Percentiles rank a stretch among this genome's conserved stretches.
These are phyloP conservation scores for Cephalopterus ornatus DNA, from an alignment of 2,113 vertebrate species.

Conservation along the genomic window DNA sequence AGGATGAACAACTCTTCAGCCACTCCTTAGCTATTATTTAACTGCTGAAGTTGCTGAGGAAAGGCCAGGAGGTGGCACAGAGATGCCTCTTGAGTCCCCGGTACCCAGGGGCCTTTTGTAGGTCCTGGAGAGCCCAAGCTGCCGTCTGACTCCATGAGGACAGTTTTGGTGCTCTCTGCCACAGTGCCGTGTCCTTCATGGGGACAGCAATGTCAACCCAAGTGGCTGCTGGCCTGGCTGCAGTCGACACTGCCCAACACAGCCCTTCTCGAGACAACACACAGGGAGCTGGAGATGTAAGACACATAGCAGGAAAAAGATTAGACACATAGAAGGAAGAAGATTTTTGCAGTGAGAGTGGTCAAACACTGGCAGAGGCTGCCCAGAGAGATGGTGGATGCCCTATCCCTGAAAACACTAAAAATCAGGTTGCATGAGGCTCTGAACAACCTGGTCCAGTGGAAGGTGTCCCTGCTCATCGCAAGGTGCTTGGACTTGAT, in stretches of 20 bases:
- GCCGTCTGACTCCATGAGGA: rapidly evolving
- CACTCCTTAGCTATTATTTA: background rate
- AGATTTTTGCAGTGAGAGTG: background rate
- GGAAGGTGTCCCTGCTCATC: background rate
- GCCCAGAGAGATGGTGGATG: background rate
- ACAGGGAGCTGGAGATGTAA: rapidly evolving
- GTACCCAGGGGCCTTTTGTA: too few relatives aligned
- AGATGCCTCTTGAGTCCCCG: background rate
- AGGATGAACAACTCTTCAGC: background rate
- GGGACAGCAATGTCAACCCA: rapidly evolving
- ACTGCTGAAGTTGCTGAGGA: rapidly evolving
- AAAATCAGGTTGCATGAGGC: background rate
- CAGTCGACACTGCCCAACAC: background rate
- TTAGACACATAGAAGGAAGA: background rate
- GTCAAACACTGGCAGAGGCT: background rate
- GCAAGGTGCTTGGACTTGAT: background rate
- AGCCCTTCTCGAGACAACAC: rapidly evolving
- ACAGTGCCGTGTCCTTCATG: rapidly evolving
- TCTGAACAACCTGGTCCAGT: background rate
- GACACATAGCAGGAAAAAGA: background rate
- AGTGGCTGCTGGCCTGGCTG: background rate
- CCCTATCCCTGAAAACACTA: background rate
- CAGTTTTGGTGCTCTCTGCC: background rate
- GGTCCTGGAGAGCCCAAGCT: background rate
- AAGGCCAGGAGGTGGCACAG: background rate